Conservation (phyloP, 2,113 vertebrate genomes). For the Canis aureus region DNA sequence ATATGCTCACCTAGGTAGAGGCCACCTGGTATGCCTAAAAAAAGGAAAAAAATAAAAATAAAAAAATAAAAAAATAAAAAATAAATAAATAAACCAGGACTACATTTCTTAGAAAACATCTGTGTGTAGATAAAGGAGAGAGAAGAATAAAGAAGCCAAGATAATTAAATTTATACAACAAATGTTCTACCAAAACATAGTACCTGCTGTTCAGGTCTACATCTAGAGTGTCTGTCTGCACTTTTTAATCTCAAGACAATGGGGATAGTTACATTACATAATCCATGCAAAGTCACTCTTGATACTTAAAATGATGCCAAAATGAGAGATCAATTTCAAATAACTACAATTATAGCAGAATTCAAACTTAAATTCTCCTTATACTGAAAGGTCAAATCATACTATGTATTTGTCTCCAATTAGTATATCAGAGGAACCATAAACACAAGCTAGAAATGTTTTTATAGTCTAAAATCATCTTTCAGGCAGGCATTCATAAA, state of each 20-base stretch:
- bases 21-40: neutral
- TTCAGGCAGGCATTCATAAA: constrained; percentile 32
- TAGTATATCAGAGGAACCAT: neutral
- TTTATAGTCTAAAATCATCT: constrained; percentile 25
- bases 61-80: neutral
- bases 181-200: neutral
- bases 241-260: constrained; percentile 15
- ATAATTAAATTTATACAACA: neutral
- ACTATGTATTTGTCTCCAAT: constrained; percentile 1
- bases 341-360: neutral
- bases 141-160: neutral
- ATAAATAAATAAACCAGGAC: neutral
- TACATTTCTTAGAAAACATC: constrained; percentile 1
- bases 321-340: neutral
- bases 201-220: neutral
- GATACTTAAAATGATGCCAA: neutral
- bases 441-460: neutral
- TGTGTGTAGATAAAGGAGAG: neutral
- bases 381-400: neutral
- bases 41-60: too few species aligned
- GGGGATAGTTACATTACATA: neutral
- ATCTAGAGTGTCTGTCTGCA: neutral
- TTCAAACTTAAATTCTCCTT: constrained; percentile 35
- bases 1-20: constrained; percentile 36
- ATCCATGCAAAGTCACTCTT: neutral